Base-by-base conservation (phyloP, 2,113 vertebrate species). In the Epinephelus lanceolatus region DNA sequence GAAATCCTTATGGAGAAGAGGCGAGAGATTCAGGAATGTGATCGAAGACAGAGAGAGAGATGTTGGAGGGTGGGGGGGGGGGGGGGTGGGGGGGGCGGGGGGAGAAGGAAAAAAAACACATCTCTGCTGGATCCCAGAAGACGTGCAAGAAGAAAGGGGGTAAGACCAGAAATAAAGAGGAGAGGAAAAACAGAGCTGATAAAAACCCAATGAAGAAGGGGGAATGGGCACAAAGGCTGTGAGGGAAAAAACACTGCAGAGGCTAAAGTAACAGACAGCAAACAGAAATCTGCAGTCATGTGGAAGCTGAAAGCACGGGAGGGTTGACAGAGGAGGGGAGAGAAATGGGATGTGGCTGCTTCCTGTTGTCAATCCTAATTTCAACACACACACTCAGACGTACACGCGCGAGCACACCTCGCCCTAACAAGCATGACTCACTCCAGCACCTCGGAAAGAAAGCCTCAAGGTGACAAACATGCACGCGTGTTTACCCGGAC, bases 351-450 rank as follows among this genome's bases (percentile, higher is more conserved):
- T 52, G 74, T 68, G 80, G 73, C 81, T 62, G 69, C 80, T 89
- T 91, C 85, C 85, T 84, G 80, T 88, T 88, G 84, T 89, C 87
- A 78, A 53, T 84, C 71, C 59, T 27, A 25, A 76, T 89, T 86
- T 86, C n/a, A 73, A 69, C 25, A 65, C 71, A 65, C 71, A 80
- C 42, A 67, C 75, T 57, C 52, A 71, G 17, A 52, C 25, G 33
- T 4, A 73, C 52, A 57, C 49, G 25, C 63, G 6, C 33, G 33
- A 7, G 33, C 33, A 75, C 60, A 71, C 52, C 62, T 84, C 33
- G 2, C 52, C 71, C 56, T 82, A 10, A 30, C 33, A 45, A 45
- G 71, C 21, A 27, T 87, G 83, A 89, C 66, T 87, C 75, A 79
- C 59, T 57, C 59, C 5, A 19, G 85, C 79, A 83, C 73, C 73